These are phyloP conservation scores for Latheticus oryzae DNA, from an alignment of 2,888 invertebrate genomes.

Conservation along the genomic window DNA sequence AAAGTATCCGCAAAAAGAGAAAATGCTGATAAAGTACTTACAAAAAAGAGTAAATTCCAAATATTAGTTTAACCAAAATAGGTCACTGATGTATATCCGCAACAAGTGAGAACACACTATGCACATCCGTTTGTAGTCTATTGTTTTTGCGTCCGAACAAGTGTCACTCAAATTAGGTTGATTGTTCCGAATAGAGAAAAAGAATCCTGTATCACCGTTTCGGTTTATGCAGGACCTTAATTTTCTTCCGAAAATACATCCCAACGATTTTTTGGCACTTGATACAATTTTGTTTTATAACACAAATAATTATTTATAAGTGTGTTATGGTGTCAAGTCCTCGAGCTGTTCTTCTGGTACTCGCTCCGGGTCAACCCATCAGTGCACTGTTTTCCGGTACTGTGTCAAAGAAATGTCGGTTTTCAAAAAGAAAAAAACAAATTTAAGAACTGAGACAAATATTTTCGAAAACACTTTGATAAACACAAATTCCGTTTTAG, in stretches of 20 bases:
- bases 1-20: conserved; percentile 24
- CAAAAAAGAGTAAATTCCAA: conserved; percentile 38
- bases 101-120: conserved; percentile 54
- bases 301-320: conserved; percentile 50
- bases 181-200: conserved; percentile 13
- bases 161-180: conserved; percentile 49
- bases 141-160: conserved; percentile 51
- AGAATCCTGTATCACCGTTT: conserved; percentile 52
- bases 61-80: conserved; percentile 48
- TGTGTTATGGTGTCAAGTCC: conserved; percentile 58
- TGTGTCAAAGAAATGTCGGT: too few relatives aligned
- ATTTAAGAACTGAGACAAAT: conserved; percentile 3
- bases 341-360: conserved; percentile 34
- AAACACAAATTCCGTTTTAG: too few relatives aligned
- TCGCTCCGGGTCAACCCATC: conserved; percentile 33
- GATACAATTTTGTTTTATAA: conserved; percentile 34
- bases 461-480: not conserved
- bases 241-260: conserved; percentile 56
- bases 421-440: conserved; percentile 4
- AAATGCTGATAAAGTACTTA: conserved; percentile 45
- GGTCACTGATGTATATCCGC: conserved; percentile 60
- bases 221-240: conserved; percentile 50
- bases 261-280: conserved; percentile 40
- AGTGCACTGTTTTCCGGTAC: conserved; percentile 24
- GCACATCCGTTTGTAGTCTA: conserved; percentile 56